Evolutionary conservation across 2,888 invertebrate species (phyloP), one percentile per base, ranked within the genome.

Genomic region (Tipula lateralis): DNA sequence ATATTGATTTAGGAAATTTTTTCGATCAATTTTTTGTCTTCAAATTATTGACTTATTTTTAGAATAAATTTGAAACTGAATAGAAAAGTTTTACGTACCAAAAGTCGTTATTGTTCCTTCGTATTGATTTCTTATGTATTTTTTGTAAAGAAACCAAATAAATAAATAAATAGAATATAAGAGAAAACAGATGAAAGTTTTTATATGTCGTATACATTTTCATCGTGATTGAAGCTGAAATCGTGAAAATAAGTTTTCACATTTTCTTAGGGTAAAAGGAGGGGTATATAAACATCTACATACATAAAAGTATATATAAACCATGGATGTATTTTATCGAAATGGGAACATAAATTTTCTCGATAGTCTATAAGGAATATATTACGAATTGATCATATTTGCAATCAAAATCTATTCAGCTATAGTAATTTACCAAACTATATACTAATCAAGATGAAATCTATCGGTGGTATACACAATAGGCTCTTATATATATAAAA

Each of bases 1-100:
- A 66, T 24, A 24, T 66, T 66, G 66, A 66, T 66, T 66, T 66
- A 66, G 66, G 24, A 24, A 24, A 24, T 66, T 66, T 24, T 66
- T 66, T 66, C 66, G 66, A 66, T 66, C 9, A 66, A 39, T 24
- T 66, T 66, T 24, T 66, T 50, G 2, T 50, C 24, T 19, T 24
- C 7, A 66, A 24, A 24, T 66, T 66, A 66, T 66, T 66, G 66
- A 66, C 66, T 66, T 66, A 66, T 66, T 66, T 66, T 66, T 66
- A 66, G 66, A 66, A 66, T 66, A 66, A 66, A 66, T 66, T 66
- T 66, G 66, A 66, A 66, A 66, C 24, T 66, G 24, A 66, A 66
- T 66, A 66, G 24, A 66, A 66, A 66, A 24, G 9, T 66, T 66
- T 66, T 66, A 66, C 66, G 19, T 66, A 66, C 9, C 19, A 66